Percentiles rank a stretch among this genome's conserved stretches.
Evolutionary conservation across 2,888 invertebrate genomes (phyloP).

Genomic region (Helobdella robusta): DNA sequence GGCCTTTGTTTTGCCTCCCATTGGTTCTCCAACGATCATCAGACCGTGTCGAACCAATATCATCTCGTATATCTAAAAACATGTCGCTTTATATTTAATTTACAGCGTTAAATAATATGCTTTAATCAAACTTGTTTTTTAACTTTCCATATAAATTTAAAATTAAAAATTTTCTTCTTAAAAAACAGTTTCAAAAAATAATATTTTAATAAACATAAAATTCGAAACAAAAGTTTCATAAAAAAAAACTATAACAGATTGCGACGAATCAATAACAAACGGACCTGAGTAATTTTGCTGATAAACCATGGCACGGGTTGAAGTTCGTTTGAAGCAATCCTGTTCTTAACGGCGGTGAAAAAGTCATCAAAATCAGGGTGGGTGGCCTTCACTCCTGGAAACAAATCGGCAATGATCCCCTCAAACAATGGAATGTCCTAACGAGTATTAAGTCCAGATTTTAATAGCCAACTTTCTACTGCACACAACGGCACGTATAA

Average conservation of each 20-base stretch:
- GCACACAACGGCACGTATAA: not conserved
- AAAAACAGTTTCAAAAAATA: too few species aligned
- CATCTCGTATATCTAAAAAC: conserved; percentile 49
- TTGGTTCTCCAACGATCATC: conserved; percentile 50
- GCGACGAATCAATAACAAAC: too few species aligned
- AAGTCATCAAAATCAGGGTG: conserved; percentile 48
- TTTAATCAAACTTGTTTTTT: not conserved
- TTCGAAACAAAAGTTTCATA: too few species aligned
- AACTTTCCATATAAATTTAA: not conserved
- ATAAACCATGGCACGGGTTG: conserved; percentile 50
- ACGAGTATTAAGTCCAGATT: conserved; percentile 14
- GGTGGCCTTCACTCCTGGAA: conserved; percentile 48
- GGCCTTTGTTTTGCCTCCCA: conserved; percentile 50
- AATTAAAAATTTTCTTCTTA: not conserved
- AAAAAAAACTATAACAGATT: too few species aligned
- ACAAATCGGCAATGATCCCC: conserved; percentile 50
- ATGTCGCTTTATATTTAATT: not conserved
- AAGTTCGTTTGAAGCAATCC: conserved; percentile 45
- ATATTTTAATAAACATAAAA: too few species aligned
- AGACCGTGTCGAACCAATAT: conserved; percentile 50
- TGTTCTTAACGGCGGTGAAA: conserved; percentile 45
- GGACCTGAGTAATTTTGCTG: conserved; percentile 58
- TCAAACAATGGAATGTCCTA: conserved; percentile 51
- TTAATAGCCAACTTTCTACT: not conserved
- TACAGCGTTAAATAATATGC: not conserved